Evolutionary conservation across 2,797 vertebrate genomes (phyloP), one percentile per base, ranked within the genome.

Genomic region (Pterois miles): DNA sequence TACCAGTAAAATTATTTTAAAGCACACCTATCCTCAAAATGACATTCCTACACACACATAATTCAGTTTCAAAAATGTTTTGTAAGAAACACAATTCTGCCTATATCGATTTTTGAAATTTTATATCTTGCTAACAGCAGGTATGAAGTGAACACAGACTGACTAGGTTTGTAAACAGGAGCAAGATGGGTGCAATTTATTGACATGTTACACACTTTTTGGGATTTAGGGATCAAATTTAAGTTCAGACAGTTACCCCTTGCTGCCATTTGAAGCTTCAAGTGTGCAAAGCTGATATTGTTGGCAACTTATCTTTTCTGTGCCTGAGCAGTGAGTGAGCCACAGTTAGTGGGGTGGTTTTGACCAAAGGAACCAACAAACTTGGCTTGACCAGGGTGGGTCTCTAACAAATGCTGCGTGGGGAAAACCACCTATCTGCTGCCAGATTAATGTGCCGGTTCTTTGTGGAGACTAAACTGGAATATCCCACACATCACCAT

Each of bases 391-490:
- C 76, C 38, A 38, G 75, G 78, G 81, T 81, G 83, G 76, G 78
- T 83, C 77, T 85, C 59, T 81, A 73, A 86, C 80, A 82, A 85
- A 86, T 76, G 69, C 58, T 79, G 50, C 29, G 50, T 27, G 10
- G 69, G 31, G 27, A 71, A 80, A 86, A 80, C 70, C n/a, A 6
- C 81, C 74, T 83, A 88, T 88, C 80, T 90, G 46, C 56, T 85
- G 84, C 9, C 69, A 89, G 81, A 90, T 70, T 76, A 77, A 82
- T 86, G 76, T 83, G 48, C 75, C 74, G 72, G n/a, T 81, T 82
- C 50, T 78, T 76, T 76, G 53, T 64, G 56, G 59, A 87, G 82
- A 77, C 58, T 85, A 62, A 80, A 76, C 81, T 78, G 65, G 74
- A 85, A 78, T 74, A 80, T 87, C 63, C 72, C 59, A 89, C 79